phyloP scores from a whole-genome alignment of 2,888 invertebrate species.

The Caradrina clavipalpis region DNA sequence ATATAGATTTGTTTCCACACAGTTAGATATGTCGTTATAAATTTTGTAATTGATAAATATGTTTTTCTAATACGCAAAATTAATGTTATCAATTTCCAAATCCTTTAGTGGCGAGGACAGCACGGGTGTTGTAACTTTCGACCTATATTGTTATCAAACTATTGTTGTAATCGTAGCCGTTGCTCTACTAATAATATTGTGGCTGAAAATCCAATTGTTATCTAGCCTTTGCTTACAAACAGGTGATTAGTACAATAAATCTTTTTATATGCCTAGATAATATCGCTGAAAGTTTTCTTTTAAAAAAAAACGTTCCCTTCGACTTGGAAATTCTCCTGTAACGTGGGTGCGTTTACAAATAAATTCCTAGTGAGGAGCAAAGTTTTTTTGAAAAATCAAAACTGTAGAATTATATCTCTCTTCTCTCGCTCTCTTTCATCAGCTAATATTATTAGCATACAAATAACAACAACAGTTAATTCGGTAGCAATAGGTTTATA shows the following conservation, averaged over 20 bases:
- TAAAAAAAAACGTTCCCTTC: too few relatives aligned
- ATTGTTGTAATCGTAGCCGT: conserved; percentile 9
- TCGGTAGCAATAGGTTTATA: not conserved
- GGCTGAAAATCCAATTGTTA: conserved; percentile 25
- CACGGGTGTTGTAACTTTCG: conserved; percentile 48
- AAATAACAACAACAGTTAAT: too few relatives aligned
- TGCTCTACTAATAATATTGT: conserved; percentile 4
- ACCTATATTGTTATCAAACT: conserved; percentile 60
- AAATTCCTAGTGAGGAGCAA: too few relatives aligned
- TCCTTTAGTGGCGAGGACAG: conserved; percentile 28
- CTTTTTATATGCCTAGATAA: too few relatives aligned
- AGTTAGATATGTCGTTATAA: not conserved
- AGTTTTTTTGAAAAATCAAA: too few relatives aligned
- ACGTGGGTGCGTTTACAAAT: too few relatives aligned
- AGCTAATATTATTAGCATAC: too few relatives aligned
- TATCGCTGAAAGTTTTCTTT: too few relatives aligned
- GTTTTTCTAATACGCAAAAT: conserved; percentile 21
- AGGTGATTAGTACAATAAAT: conserved; percentile 8
- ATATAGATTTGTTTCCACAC: conserved; percentile 5
- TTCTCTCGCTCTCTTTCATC: too few relatives aligned
- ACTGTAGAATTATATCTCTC: too few relatives aligned
- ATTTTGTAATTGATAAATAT: conserved; percentile 2
- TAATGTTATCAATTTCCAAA: conserved; percentile 32
- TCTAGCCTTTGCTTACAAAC: conserved; percentile 19
- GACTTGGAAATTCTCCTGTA: too few relatives aligned